These are phyloP conservation scores for Auanema sp. DNA, from an alignment of 2,888 invertebrate genomes.

Conservation along the genomic window DNA sequence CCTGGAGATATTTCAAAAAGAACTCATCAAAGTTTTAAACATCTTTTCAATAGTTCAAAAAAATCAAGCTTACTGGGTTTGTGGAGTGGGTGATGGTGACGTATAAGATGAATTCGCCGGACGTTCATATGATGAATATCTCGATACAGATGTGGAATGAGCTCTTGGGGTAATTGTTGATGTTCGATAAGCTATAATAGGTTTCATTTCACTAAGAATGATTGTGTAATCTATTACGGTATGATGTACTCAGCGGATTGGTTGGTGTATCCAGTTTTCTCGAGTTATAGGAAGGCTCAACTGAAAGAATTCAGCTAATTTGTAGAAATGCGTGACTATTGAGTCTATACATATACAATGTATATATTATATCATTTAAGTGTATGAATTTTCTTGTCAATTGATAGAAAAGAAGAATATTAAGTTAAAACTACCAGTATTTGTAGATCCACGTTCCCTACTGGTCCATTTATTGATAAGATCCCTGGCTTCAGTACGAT, in stretches of 20 bases:
- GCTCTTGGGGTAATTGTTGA: constrained; percentile 37
- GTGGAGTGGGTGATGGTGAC: constrained; percentile 41
- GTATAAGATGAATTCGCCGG: constrained; percentile 12
- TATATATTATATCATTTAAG: too few species aligned
- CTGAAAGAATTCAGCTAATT: background rate
- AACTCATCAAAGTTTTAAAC: background rate
- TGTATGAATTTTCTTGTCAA: too few species aligned
- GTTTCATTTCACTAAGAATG: too few species aligned
- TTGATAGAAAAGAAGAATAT: too few species aligned
- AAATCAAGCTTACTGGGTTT: constrained; percentile 23
- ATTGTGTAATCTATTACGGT: background rate
- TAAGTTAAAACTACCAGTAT: too few species aligned
- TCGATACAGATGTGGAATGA: constrained; percentile 11
- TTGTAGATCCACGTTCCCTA: constrained; percentile 22
- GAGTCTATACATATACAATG: too few species aligned
- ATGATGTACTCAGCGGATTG: background rate
- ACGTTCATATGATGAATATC: constrained; percentile 35
- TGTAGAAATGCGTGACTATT: background rate
- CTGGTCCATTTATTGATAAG: constrained; percentile 49
- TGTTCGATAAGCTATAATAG: constrained; percentile 32
- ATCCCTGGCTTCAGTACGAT: constrained; percentile 39
- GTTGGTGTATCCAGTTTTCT: background rate
- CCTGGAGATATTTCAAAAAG: constrained; percentile 9
- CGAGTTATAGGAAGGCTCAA: background rate
- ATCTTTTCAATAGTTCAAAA: background rate